Evolutionary conservation across 92 coral and sea anemone genomes (phyloP).

Genomic region (Pocillopora grandis): DNA sequence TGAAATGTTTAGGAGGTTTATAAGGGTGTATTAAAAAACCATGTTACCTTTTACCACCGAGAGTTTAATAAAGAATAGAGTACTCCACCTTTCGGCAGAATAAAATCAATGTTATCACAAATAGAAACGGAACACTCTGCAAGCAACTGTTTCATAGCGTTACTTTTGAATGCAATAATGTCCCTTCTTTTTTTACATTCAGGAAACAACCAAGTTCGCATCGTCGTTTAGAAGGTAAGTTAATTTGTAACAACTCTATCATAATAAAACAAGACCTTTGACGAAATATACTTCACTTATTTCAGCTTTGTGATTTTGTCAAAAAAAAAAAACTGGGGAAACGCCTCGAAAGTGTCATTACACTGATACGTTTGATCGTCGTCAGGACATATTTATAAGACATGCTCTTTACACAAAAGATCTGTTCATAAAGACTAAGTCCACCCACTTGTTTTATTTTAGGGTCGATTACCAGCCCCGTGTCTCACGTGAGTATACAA

Average conservation of each 20-base stretch:
- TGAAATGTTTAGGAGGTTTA: too few relatives aligned
- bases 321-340: too few relatives aligned
- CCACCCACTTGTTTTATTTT: background rate
- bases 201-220: slow-evolving; percentile 18
- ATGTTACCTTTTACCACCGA: too few relatives aligned
- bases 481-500: slow-evolving; percentile 15
- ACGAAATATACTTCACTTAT: background rate
- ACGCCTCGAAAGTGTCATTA: too few relatives aligned
- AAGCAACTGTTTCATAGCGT: background rate
- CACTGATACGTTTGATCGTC: too few relatives aligned
- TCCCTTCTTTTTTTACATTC: background rate
- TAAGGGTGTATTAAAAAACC: too few relatives aligned
- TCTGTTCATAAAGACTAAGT: background rate
- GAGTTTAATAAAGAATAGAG: too few relatives aligned
- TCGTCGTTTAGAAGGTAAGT: slow-evolving; percentile 29
- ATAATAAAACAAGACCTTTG: background rate
- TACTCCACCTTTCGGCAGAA: too few relatives aligned
- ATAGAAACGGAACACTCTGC: too few relatives aligned
- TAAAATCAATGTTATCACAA: too few relatives aligned
- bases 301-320: background rate
- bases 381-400: too few relatives aligned
- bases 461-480: slow-evolving; percentile 33
- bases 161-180: background rate
- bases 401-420: background rate
- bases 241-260: background rate